phyloP scores from a whole-genome alignment of 2,888 invertebrate species.

The Lumbricus terrestris region DNA sequence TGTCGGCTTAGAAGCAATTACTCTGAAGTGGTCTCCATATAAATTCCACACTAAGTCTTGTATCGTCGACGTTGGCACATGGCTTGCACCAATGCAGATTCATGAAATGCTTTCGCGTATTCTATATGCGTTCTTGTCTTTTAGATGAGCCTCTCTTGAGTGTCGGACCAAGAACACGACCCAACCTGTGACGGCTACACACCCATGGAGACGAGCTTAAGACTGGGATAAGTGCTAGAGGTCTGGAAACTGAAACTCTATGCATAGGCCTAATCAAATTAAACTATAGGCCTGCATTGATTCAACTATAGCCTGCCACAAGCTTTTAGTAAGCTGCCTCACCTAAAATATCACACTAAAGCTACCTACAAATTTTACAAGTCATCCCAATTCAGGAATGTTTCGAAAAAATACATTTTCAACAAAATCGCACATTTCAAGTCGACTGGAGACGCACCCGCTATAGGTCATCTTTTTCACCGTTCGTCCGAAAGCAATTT shows the following conservation, averaged over 20 bases:
- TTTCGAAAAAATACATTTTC: background rate
- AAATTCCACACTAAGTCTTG: background rate
- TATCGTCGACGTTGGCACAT: too few species aligned
- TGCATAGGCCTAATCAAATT: too few species aligned
- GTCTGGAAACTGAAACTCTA: background rate
- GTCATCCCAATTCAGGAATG: background rate
- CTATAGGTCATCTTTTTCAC: background rate
- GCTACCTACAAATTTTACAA: too few species aligned
- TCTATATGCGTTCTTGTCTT: background rate
- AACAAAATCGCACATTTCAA: background rate
- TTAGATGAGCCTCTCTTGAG: background rate
- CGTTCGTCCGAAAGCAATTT: background rate
- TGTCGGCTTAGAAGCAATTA: background rate
- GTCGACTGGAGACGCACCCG: too few species aligned
- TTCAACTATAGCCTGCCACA: too few species aligned
- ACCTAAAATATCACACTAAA: too few species aligned
- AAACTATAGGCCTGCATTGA: too few species aligned
- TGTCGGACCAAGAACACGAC: too few species aligned
- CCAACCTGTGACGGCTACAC: too few species aligned
- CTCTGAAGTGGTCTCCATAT: background rate
- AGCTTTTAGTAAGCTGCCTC: too few species aligned
- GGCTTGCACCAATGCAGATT: background rate
- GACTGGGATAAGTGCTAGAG: background rate
- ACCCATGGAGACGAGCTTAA: background rate
- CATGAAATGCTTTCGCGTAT: background rate